Evolutionary conservation across 2,888 invertebrate species (phyloP), one percentile per base, ranked within the genome.

Genomic region (Ichneumon xanthorius): DNA sequence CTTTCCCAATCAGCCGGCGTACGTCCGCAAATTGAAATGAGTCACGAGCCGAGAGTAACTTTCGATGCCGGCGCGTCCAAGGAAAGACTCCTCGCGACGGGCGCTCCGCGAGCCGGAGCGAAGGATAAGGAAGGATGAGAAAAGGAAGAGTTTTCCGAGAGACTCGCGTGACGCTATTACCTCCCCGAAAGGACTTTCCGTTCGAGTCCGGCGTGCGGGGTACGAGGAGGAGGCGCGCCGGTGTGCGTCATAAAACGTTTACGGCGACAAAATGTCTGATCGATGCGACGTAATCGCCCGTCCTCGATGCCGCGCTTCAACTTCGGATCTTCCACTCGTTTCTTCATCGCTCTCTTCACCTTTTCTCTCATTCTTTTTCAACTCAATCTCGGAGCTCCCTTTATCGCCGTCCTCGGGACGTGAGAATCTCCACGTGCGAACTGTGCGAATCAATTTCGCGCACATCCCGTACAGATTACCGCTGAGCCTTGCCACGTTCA

Each of bases 241-340:
- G 77, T 33, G 11, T 63, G 67, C 45, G 78, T 75, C 85, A 82
- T 87, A 87, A 85, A 85, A 85, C 79, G 79, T 82, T 85, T 82
- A 82, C 70, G 78, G 80, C 80, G 78, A 75, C 73, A 78, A 80
- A 87, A 87, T 87, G 82, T 87, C 79, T 67, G 82, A 85, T 85
- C 82, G 79, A 86, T 86, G 19, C 58, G 61, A 75, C 75, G 75
- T 80, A 80, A 83, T 75, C 70, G 63, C 75, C 53, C 73, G 30
- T 55, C 37, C 76, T 65, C 65, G 71, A 72, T 63, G 40, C 37
- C 26, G 58, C 67, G n/a, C n/a, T 72, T 37, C 68, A 70, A 63
- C 72, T 80, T 80, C 71, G 71, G 11, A 81, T 81, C 70, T 76
- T 76, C 26, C 22, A 63, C 40, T 76, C 48, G 50, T 16, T 76